Evolutionary conservation across 2,888 invertebrate species (phyloP), one percentile per base, ranked within the genome.

Genomic region (Andrena dorsata): DNA sequence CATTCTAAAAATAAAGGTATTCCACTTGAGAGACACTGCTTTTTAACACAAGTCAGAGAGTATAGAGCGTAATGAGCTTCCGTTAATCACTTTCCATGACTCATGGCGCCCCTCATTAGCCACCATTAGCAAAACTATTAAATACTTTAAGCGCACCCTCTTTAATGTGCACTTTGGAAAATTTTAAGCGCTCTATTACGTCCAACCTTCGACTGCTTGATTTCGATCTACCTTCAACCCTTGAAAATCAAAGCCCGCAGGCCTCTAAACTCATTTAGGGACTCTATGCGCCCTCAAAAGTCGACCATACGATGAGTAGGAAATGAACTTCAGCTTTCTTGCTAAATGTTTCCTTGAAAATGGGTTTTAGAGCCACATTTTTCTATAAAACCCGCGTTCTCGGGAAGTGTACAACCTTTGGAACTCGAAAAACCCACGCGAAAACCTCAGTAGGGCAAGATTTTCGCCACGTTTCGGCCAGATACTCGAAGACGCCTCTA

Each of bases 71-170:
- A 72, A 68, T 30, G 71, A 71, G 70, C 8, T 16, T 32, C n/a
- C 32, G n/a, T 66, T 76, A 80, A 80, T 79, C 70, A 49, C 23
- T 23, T 32, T 2, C 64, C 23, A 79, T 76, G 80, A 76, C 49
- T 76, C 76, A 13, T 56, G 23, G 26, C 56, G 8, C 4, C 47
- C 23, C 23, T 65, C 70, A 65, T 70, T 70, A 80, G 47, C 60
- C 2, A 70, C 41, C 70, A 71, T 80, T 80, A 80, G 68, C 69
- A 23, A 60, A 80, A 76, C 65, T 41, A 66, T 51, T 13, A 23
- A 28, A 63, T 32, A 35, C 26, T 63, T 72, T 68, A 63, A 71
- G 61, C 49, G 28, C 32, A 20, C 23, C 41, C n/a, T 47, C 23
- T 10, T 58, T 76, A 76, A 80, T 66, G 65, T 56, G 16, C 53